Conservation (phyloP, 1,140 invertebrate species). For the Aphelenchoides avenae region DNA sequence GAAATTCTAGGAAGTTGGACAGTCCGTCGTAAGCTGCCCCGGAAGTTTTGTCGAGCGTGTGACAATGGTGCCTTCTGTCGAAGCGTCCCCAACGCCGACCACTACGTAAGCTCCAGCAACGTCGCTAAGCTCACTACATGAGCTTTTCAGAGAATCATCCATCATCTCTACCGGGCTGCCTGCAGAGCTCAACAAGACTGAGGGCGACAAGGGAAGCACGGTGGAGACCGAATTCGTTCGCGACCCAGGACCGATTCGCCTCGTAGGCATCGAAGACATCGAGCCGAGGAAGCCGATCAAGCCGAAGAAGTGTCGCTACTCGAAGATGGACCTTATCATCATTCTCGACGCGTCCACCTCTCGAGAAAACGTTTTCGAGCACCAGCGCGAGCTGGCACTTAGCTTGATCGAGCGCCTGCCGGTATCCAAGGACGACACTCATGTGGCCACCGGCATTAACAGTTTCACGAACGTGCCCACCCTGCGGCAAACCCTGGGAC, state of each 20-base stretch:
- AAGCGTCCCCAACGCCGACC: slow-evolving; percentile 28
- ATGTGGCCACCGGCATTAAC: slow-evolving; percentile 49
- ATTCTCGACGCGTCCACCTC: slow-evolving; percentile 55
- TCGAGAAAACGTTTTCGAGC: slow-evolving; percentile 51
- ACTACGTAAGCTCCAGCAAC: not conserved
- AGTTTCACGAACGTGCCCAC: slow-evolving; percentile 48
- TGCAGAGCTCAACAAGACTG: not conserved
- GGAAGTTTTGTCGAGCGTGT: slow-evolving; percentile 2
- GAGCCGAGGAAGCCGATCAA: slow-evolving; percentile 9
- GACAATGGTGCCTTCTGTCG: slow-evolving; percentile 19
- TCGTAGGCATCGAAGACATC: too few species aligned
- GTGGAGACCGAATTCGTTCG: too few species aligned
- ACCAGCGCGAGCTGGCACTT: slow-evolving; percentile 51
- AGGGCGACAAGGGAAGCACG: too few species aligned
- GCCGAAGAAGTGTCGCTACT: slow-evolving; percentile 26
- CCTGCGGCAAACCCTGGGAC: slow-evolving; percentile 48
- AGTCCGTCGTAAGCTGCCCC: slow-evolving; percentile 13
- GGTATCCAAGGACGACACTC: slow-evolving; percentile 42
- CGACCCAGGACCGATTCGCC: not conserved
- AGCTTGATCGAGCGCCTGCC: slow-evolving; percentile 51
- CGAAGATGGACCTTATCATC: slow-evolving; percentile 50
- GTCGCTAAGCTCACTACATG: too few species aligned
- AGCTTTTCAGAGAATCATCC: too few species aligned
- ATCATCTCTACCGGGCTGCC: not conserved
- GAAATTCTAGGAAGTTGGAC: slow-evolving; percentile 24